Conservation (phyloP, 2,888 invertebrate species). For the Cyclophora punctaria region DNA sequence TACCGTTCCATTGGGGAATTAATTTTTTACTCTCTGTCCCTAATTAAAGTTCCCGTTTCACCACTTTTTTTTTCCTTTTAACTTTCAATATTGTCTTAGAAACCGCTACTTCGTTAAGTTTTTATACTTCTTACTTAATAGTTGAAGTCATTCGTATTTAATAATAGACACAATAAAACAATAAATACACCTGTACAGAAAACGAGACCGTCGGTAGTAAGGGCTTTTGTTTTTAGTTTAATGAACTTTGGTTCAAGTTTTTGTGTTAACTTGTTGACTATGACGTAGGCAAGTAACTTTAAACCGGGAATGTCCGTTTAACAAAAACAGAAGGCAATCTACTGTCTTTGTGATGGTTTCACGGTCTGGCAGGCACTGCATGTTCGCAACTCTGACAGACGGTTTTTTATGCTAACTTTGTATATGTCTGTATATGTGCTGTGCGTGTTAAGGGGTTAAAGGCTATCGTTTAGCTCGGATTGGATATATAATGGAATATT, state of each 20-base stretch:
- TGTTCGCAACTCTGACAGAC: constrained; percentile 7
- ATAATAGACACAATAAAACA: neutral
- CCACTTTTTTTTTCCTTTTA: no score
- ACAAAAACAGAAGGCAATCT: constrained; percentile 34
- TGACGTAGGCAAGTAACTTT: constrained; percentile 33
- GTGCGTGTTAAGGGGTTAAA: no score
- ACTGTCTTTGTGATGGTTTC: constrained; percentile 41
- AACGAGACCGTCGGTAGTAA: constrained; percentile 31
- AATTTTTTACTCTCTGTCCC: no score
- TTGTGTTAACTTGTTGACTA: constrained; percentile 34
- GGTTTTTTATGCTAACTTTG: neutral
- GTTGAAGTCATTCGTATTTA: neutral
- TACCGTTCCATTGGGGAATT: no score
- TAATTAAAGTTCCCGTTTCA: no score
- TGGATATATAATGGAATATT: no score
- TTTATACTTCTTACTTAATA: no score
- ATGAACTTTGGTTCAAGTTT: constrained; percentile 36
- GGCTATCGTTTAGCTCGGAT: no score
- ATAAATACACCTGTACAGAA: constrained; percentile 16
- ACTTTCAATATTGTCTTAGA: no score
- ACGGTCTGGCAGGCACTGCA: constrained; percentile 36
- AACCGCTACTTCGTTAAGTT: no score
- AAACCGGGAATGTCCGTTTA: constrained; percentile 29
- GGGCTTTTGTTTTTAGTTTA: constrained; percentile 45
- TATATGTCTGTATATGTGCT: no score